Conservation (phyloP, 2,888 invertebrate species). For the Harpalus rubripes region DNA sequence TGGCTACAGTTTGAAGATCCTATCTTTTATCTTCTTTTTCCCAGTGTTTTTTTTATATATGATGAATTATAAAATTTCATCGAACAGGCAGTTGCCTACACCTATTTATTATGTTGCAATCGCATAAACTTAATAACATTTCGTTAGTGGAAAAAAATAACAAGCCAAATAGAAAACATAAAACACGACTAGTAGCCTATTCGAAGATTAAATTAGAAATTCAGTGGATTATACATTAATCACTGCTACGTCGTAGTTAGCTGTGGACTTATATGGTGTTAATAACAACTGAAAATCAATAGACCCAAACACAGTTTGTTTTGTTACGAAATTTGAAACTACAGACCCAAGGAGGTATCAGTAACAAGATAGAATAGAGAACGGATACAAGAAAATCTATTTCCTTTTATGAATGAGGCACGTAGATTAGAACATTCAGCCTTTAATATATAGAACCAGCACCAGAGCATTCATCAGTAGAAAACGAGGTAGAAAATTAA, state of each 20-base stretch:
- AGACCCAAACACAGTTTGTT: constrained; percentile 9
- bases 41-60: not conserved
- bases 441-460: too few relatives aligned
- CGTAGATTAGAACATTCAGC: not conserved
- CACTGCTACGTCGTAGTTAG: constrained; percentile 30
- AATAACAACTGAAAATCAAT: constrained; percentile 47
- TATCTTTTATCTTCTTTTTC: not conserved
- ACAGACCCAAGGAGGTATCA: not conserved
- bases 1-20: not conserved
- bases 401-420: not conserved
- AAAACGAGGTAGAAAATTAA: too few relatives aligned
- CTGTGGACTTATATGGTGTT: constrained; percentile 37
- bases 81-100: constrained; percentile 6
- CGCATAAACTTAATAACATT: constrained; percentile 36
- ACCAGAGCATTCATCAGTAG: too few relatives aligned
- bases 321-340: constrained; percentile 42
- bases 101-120: constrained; percentile 47
- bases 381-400: not conserved
- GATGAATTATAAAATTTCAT: constrained; percentile 23
- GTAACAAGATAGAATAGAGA: not conserved
- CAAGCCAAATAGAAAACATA: constrained; percentile 41
- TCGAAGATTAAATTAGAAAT: constrained; percentile 50
- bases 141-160: constrained; percentile 42
- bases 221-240: constrained; percentile 48
- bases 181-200: constrained; percentile 35